phyloP scores from a whole-genome alignment of 2,888 invertebrate species.

The Coelinius sp. region DNA sequence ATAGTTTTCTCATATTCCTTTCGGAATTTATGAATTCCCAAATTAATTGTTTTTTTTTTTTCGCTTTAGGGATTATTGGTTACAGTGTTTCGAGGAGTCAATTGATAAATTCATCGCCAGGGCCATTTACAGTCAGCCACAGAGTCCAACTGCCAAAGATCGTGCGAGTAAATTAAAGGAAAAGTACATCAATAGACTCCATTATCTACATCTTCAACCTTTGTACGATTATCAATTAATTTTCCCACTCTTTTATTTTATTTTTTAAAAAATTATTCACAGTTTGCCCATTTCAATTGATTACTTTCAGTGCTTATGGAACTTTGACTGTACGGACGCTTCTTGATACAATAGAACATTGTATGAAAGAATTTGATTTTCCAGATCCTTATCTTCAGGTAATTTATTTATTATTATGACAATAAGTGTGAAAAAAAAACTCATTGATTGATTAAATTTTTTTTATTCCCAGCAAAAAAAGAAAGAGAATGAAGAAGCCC shows the following conservation, averaged over 20 bases:
- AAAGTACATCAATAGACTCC: slow-evolving; percentile 85
- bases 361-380: slow-evolving; percentile 91
- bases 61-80: slow-evolving; percentile 83
- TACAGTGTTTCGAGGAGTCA: slow-evolving; percentile 89
- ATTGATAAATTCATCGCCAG: slow-evolving; percentile 87
- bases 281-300: background rate
- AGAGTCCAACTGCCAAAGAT: slow-evolving; percentile 82
- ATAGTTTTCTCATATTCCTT: no score
- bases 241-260: background rate
- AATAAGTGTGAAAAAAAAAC: slow-evolving; percentile 13
- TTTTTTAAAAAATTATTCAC: background rate
- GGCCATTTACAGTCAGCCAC: slow-evolving; percentile 84
- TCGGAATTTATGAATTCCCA: no score
- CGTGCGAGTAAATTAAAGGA: slow-evolving; percentile 87
- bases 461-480: slow-evolving; percentile 81
- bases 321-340: slow-evolving; percentile 91
- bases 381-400: slow-evolving; percentile 84
- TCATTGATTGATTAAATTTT: slow-evolving; percentile 64
- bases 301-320: slow-evolving; percentile 78
- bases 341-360: slow-evolving; percentile 93
- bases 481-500: slow-evolving; percentile 87
- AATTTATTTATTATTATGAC: no score
- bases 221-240: slow-evolving; percentile 75
- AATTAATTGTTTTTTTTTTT: background rate
- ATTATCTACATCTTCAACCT: slow-evolving; percentile 83